Percentiles rank a stretch among this genome's conserved stretches.
phyloP scores from a whole-genome alignment of 2,113 vertebrate genomes.

The Tyto alba region DNA sequence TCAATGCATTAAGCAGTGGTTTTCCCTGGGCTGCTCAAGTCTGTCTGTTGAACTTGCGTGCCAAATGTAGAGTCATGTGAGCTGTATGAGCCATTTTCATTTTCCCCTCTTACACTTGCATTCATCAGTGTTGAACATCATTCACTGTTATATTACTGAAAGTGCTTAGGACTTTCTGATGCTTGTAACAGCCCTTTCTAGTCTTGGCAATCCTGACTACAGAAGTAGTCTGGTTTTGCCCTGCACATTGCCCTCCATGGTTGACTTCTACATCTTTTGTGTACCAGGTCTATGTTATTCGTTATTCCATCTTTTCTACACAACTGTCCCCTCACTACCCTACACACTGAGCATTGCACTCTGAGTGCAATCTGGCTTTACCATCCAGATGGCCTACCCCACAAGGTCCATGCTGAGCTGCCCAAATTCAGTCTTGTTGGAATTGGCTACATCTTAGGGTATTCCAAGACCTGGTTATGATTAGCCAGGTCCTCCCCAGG shows the following conservation, averaged over 20 bases:
- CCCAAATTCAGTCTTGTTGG: background rate
- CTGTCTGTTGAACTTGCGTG: background rate
- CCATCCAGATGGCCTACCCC: background rate
- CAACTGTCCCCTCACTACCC: accelerated
- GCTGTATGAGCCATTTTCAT: background rate
- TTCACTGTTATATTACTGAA: background rate
- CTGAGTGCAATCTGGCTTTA: background rate
- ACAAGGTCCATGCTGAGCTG: background rate
- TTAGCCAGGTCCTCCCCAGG: background rate
- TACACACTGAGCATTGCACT: background rate
- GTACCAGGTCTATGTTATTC: background rate
- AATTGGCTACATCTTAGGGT: background rate
- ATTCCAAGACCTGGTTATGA: background rate
- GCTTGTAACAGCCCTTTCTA: background rate
- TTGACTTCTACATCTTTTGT: background rate
- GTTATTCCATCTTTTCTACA: background rate
- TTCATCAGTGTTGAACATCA: background rate
- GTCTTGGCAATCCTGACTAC: background rate
- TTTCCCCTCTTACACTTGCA: background rate
- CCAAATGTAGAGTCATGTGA: background rate
- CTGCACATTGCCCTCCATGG: accelerated
- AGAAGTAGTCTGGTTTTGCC: background rate
- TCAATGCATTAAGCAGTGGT: background rate
- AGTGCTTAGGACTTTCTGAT: background rate
- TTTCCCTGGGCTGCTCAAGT: background rate